Evolutionary conservation across 2,797 vertebrate genomes (phyloP), one percentile per base, ranked within the genome.

Genomic region (Poeciliopsis gracilis): DNA sequence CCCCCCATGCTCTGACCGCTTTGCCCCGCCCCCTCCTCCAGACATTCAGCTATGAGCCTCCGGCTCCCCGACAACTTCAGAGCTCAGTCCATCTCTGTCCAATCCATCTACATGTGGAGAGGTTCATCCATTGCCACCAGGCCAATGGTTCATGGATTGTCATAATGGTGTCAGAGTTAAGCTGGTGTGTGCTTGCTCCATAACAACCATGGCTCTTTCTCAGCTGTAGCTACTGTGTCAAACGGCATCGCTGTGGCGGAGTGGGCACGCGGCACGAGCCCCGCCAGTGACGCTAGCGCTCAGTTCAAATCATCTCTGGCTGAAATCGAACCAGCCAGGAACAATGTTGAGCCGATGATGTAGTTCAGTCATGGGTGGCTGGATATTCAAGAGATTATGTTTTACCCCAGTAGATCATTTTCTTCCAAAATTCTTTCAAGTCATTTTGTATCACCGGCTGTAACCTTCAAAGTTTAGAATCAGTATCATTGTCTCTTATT

Each of bases 1-100:
- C 11, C 55, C 57, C 83, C 90, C 89, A 91, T 88, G 78, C 87
- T 78, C 88, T 47, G 72, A 89, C 84, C 88, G 79, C 84, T 77
- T 83, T 72, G 74, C 33, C 80, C 77, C 4, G 55, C 28, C 51
- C 53, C 53, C 69, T 47, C 36, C 74, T 79, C 81, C 80, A 84
- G 83, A 86, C 90, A 90, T 90, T 69, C 1, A 86, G 20, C 80
- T 88, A 28, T 43, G 70, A 90, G 73, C 55, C 73, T 46, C 18
- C 79, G 72, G 78, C 82, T 86, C 89, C 73, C 85, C 73, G 55
- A 55, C 74, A 59, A 77, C 46, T 20, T 76, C 78, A 79, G 7
- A 41, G 59, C 78, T 15, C 70, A 10, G 77, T 16, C 55, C 88
- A 88, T 90, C 82, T 78, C 86, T 84, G 70, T 85, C 78, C 49